Percentiles rank a stretch among this genome's conserved stretches.
Evolutionary conservation across 2,113 vertebrate species (phyloP).

Genomic region (Dipodomys spectabilis): DNA sequence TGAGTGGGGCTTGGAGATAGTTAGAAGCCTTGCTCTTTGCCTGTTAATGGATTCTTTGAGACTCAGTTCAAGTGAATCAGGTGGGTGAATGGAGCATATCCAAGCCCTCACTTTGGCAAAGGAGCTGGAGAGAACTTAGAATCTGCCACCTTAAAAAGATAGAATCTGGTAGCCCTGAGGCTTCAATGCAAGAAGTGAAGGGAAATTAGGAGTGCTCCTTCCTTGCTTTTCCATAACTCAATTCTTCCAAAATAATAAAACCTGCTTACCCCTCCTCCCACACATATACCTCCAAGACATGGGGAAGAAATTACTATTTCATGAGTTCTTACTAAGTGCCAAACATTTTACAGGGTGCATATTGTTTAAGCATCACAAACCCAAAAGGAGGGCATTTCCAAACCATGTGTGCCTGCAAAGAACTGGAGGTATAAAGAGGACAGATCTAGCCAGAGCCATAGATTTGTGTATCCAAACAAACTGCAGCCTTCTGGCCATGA

Average conservation of each 20-base stretch:
- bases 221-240: not conserved
- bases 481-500: not conserved
- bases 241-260: conserved; percentile 37
- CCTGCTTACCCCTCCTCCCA: not conserved
- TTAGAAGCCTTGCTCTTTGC: not conserved
- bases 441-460: not conserved
- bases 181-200: not conserved
- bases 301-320: conserved; percentile 50
- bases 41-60: not conserved
- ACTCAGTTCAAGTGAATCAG: not conserved
- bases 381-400: not conserved
- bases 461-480: not conserved
- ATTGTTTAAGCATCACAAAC: conserved; percentile 52
- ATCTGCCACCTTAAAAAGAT: not conserved
- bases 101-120: not conserved
- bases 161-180: not conserved
- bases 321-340: conserved; percentile 3
- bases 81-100: no score
- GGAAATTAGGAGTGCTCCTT: not conserved
- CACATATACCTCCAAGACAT: not conserved
- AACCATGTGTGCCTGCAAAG: not conserved
- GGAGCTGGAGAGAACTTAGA: not conserved
- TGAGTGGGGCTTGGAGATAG: accelerated
- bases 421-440: not conserved
- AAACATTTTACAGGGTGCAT: conserved; percentile 32